Evolutionary conservation across 2,888 invertebrate genomes (phyloP), one percentile per base, ranked within the genome.

Genomic region (Agrochola macilenta): DNA sequence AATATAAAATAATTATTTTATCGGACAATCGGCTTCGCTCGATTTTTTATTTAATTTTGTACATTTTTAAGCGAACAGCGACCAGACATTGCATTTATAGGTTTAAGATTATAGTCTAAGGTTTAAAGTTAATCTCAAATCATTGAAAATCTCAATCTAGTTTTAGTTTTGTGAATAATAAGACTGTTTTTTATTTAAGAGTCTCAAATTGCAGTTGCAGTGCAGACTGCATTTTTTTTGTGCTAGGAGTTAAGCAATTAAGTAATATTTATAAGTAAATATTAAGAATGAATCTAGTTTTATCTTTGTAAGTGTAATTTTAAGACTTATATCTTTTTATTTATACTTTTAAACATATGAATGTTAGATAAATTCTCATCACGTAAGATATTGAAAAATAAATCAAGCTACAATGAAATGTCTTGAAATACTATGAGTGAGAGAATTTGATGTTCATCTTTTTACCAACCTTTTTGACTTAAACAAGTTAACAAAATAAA

Each of bases 31-130:
- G 75, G 60, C 61, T 75, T 84, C 77, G 72, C 80, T 73, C 81
- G 83, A 69, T 79, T 79, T 82, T 80, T 84, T 26, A 77, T 79
- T 72, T 83, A 72, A 79, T 79, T 83, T 81, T 95, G 95, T 96
- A 96, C 91, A 96, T 95, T 94, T 46, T 76, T 81, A 70, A 86
- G 85, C 76, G 87, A 90, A 91, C 89, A 90, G 94, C 93, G 95
- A 95, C 96, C 96, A 96, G 96, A 90, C 76, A 89, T 91, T 94
- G 96, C 96, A 96, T 96, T 96, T 96, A 95, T 92, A 95, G 92
- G n/a, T 80, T 88, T 90, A 87, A 87, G 76, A 70, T 83, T 52
- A 30, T 78, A 78, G 30, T 26, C 12, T 74, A 83, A n/a, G n/a
- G 1, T 76, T 63, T 81, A 73, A 75, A 30, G 35, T 54, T 79